phyloP scores from a whole-genome alignment of 2,888 invertebrate species.

The Plebejus melissa region DNA sequence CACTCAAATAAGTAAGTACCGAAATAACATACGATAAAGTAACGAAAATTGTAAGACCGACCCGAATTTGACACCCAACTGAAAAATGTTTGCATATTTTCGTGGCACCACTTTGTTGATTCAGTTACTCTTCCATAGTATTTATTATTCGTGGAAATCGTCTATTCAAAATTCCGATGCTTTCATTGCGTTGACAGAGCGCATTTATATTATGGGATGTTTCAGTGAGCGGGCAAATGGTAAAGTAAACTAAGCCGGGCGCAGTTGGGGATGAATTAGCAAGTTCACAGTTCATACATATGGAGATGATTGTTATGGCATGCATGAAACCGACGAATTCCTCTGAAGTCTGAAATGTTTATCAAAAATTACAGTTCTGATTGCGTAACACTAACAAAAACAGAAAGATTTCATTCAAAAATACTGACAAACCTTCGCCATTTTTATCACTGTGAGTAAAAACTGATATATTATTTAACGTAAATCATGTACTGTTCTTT shows the following conservation, averaged over 20 bases:
- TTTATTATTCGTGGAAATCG: neutral
- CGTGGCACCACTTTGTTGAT: too few species aligned
- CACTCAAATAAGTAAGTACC: too few species aligned
- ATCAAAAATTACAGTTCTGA: neutral
- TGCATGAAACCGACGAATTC: slow-evolving; percentile 30
- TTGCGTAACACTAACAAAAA: neutral
- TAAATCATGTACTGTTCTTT: too few species aligned
- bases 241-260: slow-evolving; percentile 40
- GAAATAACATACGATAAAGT: too few species aligned
- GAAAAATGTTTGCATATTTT: too few species aligned
- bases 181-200: slow-evolving; percentile 39
- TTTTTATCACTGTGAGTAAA: too few species aligned
- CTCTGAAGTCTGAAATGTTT: neutral
- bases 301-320: slow-evolving; percentile 44
- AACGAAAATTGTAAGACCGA: too few species aligned
- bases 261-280: slow-evolving; percentile 57
- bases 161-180: slow-evolving; percentile 24
- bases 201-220: slow-evolving; percentile 39
- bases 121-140: too few species aligned
- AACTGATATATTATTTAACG: too few species aligned
- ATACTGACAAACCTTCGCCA: too few species aligned
- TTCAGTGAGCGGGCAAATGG: slow-evolving; percentile 41
- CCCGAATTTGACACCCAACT: too few species aligned
- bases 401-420: too few species aligned
- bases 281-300: slow-evolving; percentile 64